These are phyloP conservation scores for Drosophila albomicans DNA, from an alignment of 1,140 invertebrate species.

Conservation along the genomic window DNA sequence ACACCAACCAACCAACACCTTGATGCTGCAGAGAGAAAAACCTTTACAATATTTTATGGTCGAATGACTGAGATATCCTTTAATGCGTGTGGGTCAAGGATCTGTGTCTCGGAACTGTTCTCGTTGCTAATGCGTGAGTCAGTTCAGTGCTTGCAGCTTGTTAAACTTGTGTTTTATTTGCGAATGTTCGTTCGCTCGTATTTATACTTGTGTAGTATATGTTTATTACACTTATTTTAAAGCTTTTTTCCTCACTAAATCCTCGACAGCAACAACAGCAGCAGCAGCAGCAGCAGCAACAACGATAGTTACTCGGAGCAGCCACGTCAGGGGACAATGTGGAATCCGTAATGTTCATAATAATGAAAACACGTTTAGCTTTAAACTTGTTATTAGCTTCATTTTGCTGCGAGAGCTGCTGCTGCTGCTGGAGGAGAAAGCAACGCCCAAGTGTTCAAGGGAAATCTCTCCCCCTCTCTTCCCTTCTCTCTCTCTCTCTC, in stretches of 20 bases:
- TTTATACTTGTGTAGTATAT: conserved; percentile 42
- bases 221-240: conserved; percentile 65
- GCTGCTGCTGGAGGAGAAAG: conserved; percentile 41
- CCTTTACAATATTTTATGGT: conserved; percentile 62
- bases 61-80: conserved; percentile 18
- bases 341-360: conserved; percentile 77
- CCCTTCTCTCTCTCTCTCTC: not conserved
- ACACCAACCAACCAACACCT: conserved; percentile 38
- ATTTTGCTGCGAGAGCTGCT: conserved; percentile 57
- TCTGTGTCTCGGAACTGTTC: conserved; percentile 23
- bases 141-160: conserved; percentile 49
- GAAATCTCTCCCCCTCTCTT: conserved; percentile 22
- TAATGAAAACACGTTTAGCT: conserved; percentile 81
- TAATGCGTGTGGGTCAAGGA: conserved; percentile 33
- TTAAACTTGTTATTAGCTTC: conserved; percentile 81
- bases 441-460: conserved; percentile 64
- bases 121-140: conserved; percentile 48
- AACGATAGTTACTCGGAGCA: conserved; percentile 11
- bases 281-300: conserved; percentile 22
- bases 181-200: conserved; percentile 21
- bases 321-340: conserved; percentile 24
- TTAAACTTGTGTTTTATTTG: conserved; percentile 46
- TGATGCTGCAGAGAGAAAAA: conserved; percentile 44
- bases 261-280: conserved; percentile 27
- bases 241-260: conserved; percentile 45